Percentiles rank a stretch among this genome's conserved stretches.
These are phyloP conservation scores for Microcebus griseorufus DNA, from an alignment of 2,113 vertebrate species.

Conservation along the genomic window DNA sequence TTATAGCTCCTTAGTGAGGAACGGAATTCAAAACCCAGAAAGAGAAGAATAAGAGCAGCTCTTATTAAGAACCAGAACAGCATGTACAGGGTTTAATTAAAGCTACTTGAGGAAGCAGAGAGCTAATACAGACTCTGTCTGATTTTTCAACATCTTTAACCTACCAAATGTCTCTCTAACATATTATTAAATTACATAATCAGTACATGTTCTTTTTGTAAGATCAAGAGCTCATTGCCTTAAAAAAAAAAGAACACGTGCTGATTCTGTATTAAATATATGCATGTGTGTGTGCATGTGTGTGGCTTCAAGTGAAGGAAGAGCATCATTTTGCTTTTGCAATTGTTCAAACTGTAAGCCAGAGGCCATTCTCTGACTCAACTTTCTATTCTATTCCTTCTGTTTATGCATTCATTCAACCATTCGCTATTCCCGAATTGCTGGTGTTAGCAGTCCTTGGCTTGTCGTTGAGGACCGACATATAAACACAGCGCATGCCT, in stretches of 20 bases:
- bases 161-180: slow-evolving; percentile 40
- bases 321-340: fast-evolving
- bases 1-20: neutral
- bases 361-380: neutral
- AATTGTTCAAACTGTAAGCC: neutral
- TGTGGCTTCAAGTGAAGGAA: no score
- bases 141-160: slow-evolving; percentile 42
- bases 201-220: neutral
- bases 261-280: neutral
- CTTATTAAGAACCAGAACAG: slow-evolving; percentile 26
- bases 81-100: slow-evolving; percentile 53
- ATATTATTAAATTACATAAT: slow-evolving; percentile 67
- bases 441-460: neutral
- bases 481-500: fast-evolving
- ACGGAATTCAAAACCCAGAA: slow-evolving; percentile 36
- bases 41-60: neutral
- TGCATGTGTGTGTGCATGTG: fast-evolving
- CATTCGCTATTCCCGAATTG: neutral
- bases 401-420: neutral
- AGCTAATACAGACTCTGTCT: slow-evolving; percentile 55
- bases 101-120: slow-evolving; percentile 30
- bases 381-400: neutral
- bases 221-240: neutral
- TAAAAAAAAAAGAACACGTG: neutral
- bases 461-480: neutral